Percentiles rank a stretch among this genome's conserved stretches.
phyloP scores from a whole-genome alignment of 2,113 vertebrate species.

The Artemisiospiza belli region DNA sequence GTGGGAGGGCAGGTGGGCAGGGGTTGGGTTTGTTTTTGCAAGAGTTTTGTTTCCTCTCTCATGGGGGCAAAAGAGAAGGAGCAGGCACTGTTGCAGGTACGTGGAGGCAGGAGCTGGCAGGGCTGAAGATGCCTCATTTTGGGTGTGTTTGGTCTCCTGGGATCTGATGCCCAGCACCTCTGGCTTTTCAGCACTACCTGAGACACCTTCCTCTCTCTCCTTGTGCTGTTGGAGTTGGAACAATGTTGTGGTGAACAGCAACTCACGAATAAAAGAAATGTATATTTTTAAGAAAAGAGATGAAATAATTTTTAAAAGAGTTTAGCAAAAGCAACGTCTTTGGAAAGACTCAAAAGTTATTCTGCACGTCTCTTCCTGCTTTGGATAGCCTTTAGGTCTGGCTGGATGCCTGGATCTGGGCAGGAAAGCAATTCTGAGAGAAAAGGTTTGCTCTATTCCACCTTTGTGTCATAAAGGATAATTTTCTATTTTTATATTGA shows the following conservation, averaged over 20 bases:
- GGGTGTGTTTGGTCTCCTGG: neutral
- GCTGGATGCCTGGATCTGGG: neutral
- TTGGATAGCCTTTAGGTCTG: conserved; percentile 40
- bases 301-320: conserved; percentile 39
- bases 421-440: conserved; percentile 1
- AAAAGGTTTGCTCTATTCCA: conserved; percentile 51
- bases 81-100: neutral
- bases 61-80: neutral
- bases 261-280: conserved; percentile 29
- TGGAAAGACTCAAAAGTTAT: conserved; percentile 32
- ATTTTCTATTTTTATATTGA: conserved; percentile 79
- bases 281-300: conserved; percentile 45
- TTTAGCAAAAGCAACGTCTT: conserved; percentile 13
- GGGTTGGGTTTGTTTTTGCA: neutral
- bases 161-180: neutral
- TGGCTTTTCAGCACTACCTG: rapidly evolving
- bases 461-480: conserved; percentile 62
- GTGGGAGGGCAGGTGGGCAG: neutral
- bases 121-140: neutral
- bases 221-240: neutral
- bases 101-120: neutral
- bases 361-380: conserved; percentile 59
- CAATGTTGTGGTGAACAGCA: neutral
- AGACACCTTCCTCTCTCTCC: neutral
- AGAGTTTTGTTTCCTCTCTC: neutral